Evolutionary conservation across 2,113 vertebrate genomes (phyloP).

Genomic region (Microtus montanus): DNA sequence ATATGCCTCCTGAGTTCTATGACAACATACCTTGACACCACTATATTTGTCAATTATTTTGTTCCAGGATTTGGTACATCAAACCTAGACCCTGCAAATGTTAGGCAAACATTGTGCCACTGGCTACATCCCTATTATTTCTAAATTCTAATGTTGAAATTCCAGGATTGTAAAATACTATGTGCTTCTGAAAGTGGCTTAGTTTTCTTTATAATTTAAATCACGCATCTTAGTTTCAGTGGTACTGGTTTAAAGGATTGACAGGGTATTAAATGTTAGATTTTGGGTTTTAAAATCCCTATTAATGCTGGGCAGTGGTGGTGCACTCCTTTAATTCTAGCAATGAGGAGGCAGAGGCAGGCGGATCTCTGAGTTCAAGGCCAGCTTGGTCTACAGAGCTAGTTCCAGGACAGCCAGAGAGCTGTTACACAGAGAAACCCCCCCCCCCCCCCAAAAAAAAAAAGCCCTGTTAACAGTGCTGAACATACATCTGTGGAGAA

Average conservation of each 20-base stretch:
- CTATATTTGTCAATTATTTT: background rate
- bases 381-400: too few relatives aligned
- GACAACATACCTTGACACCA: background rate
- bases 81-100: background rate
- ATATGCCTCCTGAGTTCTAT: background rate
- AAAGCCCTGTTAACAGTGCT: background rate
- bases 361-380: too few relatives aligned
- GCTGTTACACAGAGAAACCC: too few relatives aligned
- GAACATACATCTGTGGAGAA: too few relatives aligned
- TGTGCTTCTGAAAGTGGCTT: background rate
- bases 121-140: background rate
- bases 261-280: background rate
- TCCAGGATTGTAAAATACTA: background rate
- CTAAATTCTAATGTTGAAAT: background rate
- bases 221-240: conserved; percentile 6
- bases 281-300: background rate
- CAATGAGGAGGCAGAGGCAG: too few relatives aligned
- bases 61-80: background rate
- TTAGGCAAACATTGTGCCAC: background rate
- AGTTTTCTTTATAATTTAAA: background rate
- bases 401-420: too few relatives aligned
- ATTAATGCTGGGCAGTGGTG: background rate
- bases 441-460: too few relatives aligned
- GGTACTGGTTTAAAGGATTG: background rate
- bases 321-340: too few relatives aligned